Conservation (phyloP, 2,797 vertebrate species). For the Lindbergichthys nudifrons region DNA sequence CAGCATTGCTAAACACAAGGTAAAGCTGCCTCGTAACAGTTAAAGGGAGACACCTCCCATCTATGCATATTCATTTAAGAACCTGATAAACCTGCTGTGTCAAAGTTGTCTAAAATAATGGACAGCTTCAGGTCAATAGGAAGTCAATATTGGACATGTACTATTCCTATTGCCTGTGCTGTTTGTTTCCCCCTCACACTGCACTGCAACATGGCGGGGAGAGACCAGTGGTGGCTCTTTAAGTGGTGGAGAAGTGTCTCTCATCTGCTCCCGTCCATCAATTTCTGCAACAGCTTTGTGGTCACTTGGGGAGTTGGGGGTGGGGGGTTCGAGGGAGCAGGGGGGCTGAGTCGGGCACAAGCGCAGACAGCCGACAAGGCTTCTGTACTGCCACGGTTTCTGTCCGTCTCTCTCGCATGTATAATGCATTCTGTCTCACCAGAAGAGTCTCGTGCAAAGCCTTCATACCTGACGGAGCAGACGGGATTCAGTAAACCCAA, state of each 20-base stretch:
- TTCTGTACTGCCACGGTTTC: slow-evolving; percentile 3
- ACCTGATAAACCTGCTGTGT: slow-evolving; percentile 7
- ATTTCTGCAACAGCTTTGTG: slow-evolving; percentile 50
- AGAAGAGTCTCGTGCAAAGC: slow-evolving; percentile 3
- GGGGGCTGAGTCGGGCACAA: not conserved
- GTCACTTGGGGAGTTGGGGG: slow-evolving; percentile 16
- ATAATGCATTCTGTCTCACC: slow-evolving; percentile 33
- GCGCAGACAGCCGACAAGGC: slow-evolving; percentile 16
- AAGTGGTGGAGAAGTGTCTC: slow-evolving; percentile 35
- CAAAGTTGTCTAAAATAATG: slow-evolving; percentile 3
- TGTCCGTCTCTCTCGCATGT: not conserved
- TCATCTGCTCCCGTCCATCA: slow-evolving; percentile 40
- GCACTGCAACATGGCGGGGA: slow-evolving; percentile 15
- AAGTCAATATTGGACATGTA: not conserved
- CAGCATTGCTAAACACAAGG: not conserved
- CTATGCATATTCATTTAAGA: not conserved
- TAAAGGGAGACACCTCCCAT: slow-evolving; percentile 11
- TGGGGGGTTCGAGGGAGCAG: not conserved
- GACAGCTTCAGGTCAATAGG: slow-evolving; percentile 1
- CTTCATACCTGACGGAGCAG: slow-evolving; percentile 27
- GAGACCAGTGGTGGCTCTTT: slow-evolving; percentile 39
- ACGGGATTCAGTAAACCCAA: slow-evolving; percentile 24
- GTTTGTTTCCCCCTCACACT: not conserved
- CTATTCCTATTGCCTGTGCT: not conserved
- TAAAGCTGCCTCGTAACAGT: slow-evolving; percentile 6